phyloP scores from a whole-genome alignment of 30 jellyfish, hydroid and myxozoan species.

The Turritopsis rubra region DNA sequence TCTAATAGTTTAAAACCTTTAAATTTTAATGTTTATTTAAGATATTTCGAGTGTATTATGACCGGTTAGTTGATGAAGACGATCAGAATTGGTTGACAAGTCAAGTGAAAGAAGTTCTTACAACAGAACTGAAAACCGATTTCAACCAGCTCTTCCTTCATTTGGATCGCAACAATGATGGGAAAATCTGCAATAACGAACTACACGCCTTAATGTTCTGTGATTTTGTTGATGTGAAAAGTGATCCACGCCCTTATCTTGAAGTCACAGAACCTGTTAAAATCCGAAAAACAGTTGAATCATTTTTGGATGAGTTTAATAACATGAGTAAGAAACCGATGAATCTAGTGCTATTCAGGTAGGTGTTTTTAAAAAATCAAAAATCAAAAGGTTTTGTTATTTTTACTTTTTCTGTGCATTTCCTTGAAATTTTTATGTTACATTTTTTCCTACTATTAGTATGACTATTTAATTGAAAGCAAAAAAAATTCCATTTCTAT shows the following conservation, averaged over 20 bases:
- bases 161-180: slow-evolving; percentile 62
- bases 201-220: slow-evolving; percentile 85
- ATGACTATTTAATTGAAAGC: no score
- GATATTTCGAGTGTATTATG: slow-evolving; percentile 95
- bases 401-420: no score
- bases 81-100: slow-evolving; percentile 84
- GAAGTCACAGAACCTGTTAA: slow-evolving; percentile 75
- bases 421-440: no score
- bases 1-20: no score
- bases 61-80: slow-evolving; percentile 89
- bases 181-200: slow-evolving; percentile 66
- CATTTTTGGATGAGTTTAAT: slow-evolving; percentile 82
- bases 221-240: slow-evolving; percentile 85
- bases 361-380: not conserved
- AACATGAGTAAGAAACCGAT: slow-evolving; percentile 97
- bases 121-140: slow-evolving; percentile 47
- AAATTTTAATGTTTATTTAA: not conserved
- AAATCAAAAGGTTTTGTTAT: no score
- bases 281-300: slow-evolving; percentile 77
- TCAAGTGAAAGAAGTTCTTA: slow-evolving; percentile 61
- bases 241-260: slow-evolving; percentile 90
- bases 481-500: no score
- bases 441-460: no score
- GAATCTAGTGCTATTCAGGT: slow-evolving; percentile 97
- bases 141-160: slow-evolving; percentile 64